Evolutionary conservation across 2,113 vertebrate species (phyloP), one percentile per base, ranked within the genome.

Genomic region (Nothocercus nigrocapillus): DNA sequence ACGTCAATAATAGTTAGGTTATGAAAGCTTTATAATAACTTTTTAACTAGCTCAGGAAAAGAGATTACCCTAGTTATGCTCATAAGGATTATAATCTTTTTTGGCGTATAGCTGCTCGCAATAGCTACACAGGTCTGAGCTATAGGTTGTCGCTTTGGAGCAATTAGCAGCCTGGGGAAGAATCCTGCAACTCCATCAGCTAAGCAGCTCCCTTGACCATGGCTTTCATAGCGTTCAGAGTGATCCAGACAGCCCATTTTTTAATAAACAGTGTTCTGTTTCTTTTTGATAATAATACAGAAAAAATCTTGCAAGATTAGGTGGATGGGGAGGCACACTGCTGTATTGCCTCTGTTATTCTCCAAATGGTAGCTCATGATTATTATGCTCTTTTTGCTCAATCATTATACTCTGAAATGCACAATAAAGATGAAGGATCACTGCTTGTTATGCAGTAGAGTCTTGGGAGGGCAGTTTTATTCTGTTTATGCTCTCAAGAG

Each of bases 381-480:
- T 79, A 83, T 72, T 79, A 40, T 27, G 28, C 8, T 82, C 45
- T 44, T 68, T 85, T 88, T 44, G 44, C 36, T 82, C 63, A 54
- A 7, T 78, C 51, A 61, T 63, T 92, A 30, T 14, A 20, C 49
- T 93, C 66, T 49, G 70, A 82, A 90, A 89, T n/a, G 54, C 42
- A 70, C 64, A 68, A 93, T 89, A 89, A 93, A 94, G 53, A 84
- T 64, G 73, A 93, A 88, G 61, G 72, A 91, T 49, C 73, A 45
- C 64, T 91, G 47, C 78, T 93, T 72, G 45, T 88, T 92, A 36
- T 61, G 53, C 67, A 85, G 1, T 53, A 25, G 28, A 24, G 38
- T 64, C 87, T 89, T 68, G 47, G 44, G 56, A 61, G 88, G 67
- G 61, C 59, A 63, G 28, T 85, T 80, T 85, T 79, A 2, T 67